Base-by-base conservation (phyloP, 2,113 vertebrate genomes). In the Alces alces region DNA sequence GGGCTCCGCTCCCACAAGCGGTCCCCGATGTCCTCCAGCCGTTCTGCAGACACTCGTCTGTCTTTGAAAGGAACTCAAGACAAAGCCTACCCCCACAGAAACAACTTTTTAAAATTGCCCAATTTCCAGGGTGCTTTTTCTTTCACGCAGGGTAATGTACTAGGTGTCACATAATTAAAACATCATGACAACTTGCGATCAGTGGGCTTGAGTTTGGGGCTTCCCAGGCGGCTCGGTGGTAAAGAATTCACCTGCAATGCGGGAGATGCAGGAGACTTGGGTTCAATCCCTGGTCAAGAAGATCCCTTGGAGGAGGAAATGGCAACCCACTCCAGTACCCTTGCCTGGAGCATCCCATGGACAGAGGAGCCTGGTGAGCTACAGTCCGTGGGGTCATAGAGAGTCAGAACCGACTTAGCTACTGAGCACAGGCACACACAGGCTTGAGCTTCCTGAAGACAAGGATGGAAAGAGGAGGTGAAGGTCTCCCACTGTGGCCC, bases 21-120 rank as follows among this genome's bases (percentile, higher is more conserved):
- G 11, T 7, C 23, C 80, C 80, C 2, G 0, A 0, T 1, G 0
- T 0, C 13, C n/a, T 55, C 52, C 21, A 1, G 33, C n/a, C 16
- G n/a, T 21, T 55, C 33, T 0, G 16, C 39, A 15, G 47, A 2
- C 25, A 47, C 43, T 21, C 30, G 1, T 1, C 10, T 55, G 15
- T 21, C 54, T 43, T 33, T 27, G 14, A 85, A 58, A 21, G 15
- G 15, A 58, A 80, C 30, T n/a, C 11, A 30, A 58, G 80, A 11
- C 79, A 23, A 45, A 82, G 19, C 15, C 47, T 27, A 9, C 3
- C 6, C 86, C 55, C 57, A 11, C 19, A 88, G 95, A 85, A 61
- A 83, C 28, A 2, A 3, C 1, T 45, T 23, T 13, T 36, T 10
- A 0, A 3, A 43, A 47, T 27, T 8, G 8, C 39, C 4, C 19